These are phyloP conservation scores for Calosoma granatense DNA, from an alignment of 1,140 invertebrate genomes.

Conservation along the genomic window DNA sequence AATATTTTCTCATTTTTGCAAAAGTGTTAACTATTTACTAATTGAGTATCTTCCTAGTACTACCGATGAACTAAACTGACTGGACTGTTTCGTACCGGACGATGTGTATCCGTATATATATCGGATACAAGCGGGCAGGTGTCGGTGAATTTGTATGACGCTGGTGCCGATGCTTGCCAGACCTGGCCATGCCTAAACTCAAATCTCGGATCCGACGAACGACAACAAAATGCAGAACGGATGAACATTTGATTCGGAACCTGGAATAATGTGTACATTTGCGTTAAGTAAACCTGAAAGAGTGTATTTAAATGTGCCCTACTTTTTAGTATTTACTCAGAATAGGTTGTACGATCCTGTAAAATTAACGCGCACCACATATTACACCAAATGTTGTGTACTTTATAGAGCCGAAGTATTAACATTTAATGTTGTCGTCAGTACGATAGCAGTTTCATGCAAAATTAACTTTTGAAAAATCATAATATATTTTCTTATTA, in stretches of 20 bases:
- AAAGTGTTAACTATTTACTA: neutral
- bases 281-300: constrained; percentile 1
- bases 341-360: constrained; percentile 6
- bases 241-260: neutral
- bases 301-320: constrained; percentile 6
- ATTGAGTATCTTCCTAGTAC: constrained; percentile 9
- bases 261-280: neutral
- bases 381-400: constrained; percentile 19
- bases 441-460: constrained; percentile 5
- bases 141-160: too few relatives aligned
- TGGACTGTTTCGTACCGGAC: neutral
- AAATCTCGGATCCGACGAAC: too few relatives aligned
- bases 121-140: too few relatives aligned
- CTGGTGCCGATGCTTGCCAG: too few relatives aligned
- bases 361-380: constrained; percentile 25
- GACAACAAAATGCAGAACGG: too few relatives aligned
- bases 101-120: too few relatives aligned
- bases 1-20: constrained; percentile 7
- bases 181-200: too few relatives aligned
- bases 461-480: constrained; percentile 21
- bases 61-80: neutral
- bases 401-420: constrained; percentile 7
- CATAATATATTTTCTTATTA: constrained; percentile 29
- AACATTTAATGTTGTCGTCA: constrained; percentile 15
- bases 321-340: constrained; percentile 6